These are phyloP conservation scores for Willisornis vidua DNA, from an alignment of 2,113 vertebrate species.

Conservation along the genomic window DNA sequence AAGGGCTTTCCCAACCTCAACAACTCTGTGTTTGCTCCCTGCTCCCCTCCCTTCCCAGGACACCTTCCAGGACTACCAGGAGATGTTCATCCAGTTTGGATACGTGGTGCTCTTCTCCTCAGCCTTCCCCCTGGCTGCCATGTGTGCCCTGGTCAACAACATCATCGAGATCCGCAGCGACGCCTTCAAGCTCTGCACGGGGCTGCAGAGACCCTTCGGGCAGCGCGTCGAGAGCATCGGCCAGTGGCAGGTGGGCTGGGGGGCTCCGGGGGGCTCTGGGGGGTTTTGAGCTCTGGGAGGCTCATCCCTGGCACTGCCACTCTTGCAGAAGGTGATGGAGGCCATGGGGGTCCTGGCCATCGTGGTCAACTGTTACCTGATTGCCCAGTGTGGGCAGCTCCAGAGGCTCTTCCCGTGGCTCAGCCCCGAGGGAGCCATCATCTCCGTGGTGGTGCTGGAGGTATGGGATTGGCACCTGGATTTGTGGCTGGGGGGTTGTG, in stretches of 20 bases:
- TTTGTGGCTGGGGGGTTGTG: fast-evolving
- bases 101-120: constrained; percentile 98
- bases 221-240: constrained; percentile 90
- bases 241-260: constrained; percentile 88
- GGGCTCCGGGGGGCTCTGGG: fast-evolving
- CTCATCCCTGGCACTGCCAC: fast-evolving
- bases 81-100: constrained; percentile 98
- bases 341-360: constrained; percentile 94
- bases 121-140: constrained; percentile 92
- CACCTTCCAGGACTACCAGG: constrained; percentile 97
- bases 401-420: constrained; percentile 95
- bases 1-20: not conserved
- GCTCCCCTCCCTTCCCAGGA: constrained; percentile 75
- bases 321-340: constrained; percentile 92
- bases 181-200: constrained; percentile 94
- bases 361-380: constrained; percentile 96
- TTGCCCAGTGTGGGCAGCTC: constrained; percentile 97
- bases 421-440: constrained; percentile 93
- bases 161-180: constrained; percentile 96
- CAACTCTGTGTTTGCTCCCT: fast-evolving
- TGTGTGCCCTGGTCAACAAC: constrained; percentile 95
- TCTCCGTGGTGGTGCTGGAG: constrained; percentile 97
- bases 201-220: constrained; percentile 93
- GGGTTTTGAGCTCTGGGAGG: no score
- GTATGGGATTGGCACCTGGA: constrained; percentile 29